Base-by-base conservation (phyloP, 2,113 vertebrate species). In the Gorilla gorilla region DNA sequence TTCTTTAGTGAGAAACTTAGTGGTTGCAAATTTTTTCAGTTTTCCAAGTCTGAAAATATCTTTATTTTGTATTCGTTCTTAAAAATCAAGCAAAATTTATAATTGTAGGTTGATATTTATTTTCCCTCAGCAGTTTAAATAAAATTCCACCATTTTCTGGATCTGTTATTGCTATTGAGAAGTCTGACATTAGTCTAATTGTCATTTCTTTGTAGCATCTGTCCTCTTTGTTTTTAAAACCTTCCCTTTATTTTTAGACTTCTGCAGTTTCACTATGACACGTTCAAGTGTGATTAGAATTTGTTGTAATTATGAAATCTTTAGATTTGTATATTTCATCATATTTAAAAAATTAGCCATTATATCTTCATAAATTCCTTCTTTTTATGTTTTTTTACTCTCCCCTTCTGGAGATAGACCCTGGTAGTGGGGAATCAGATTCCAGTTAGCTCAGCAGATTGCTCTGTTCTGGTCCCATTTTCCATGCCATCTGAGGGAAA, bases 81-180 rank as follows among this genome's bases (percentile, higher is more conserved):
- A 55, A 93, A 89, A 95, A 55, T 61, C n/a, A 80, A 92, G 20
- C 13, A 79, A 88, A 96, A 2, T 11, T 96, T 81, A 57, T 27
- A 82, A 66, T 59, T 94, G n/a, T 82, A 81, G 20, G 40, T 68
- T 38, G n/a, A 92, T 25, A 11, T 23, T 75, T 81, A 73, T 89
- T 83, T 72, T 78, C 48, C 64, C 48, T 75, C 78, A 89, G 7
- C 6, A 55, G 66, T 86, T 78, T 59, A 85, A 89, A 89, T 59
- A 85, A 81, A 85, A 50, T 45, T 59, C n/a, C 8, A 88, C 17
- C 57, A 38, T 68, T 48, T 45, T 50, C 38, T 78, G 38, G 25
- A 72, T 85, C 78, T 40, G 30, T 55, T 57, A 73, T 35, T 96
- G n/a, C 20, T 79, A n/a, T n/a, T 95, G 45, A 92, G 40, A 91